phyloP scores from a whole-genome alignment of 2,113 vertebrate genomes.

The Candoia aspera region DNA sequence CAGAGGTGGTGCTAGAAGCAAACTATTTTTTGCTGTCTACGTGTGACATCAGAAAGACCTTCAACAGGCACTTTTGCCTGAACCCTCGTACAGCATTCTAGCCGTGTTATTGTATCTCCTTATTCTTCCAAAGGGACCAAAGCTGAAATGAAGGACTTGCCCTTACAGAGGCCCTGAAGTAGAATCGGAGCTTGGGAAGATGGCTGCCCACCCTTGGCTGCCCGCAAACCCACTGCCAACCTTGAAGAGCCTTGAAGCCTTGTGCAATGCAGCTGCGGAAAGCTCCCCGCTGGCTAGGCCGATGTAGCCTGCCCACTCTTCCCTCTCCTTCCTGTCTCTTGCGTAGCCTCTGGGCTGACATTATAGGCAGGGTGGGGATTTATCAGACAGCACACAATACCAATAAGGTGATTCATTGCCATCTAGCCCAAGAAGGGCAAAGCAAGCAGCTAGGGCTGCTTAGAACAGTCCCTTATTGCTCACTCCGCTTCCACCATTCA shows the following conservation, averaged over 20 bases:
- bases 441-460: not conserved
- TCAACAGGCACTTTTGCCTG: not conserved
- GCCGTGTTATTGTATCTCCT: not conserved
- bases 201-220: not conserved
- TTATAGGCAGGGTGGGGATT: conserved; percentile 57
- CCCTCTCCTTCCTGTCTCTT: conserved; percentile 15
- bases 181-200: not conserved
- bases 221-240: not conserved
- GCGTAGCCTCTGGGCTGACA: conserved; percentile 33
- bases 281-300: not conserved
- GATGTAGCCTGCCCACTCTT: not conserved
- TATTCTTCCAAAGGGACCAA: not conserved
- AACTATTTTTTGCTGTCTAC: not conserved
- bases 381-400: conserved; percentile 59
- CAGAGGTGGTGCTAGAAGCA: not conserved
- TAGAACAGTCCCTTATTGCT: not conserved
- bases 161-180: not conserved
- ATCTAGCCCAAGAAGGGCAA: conserved; percentile 42
- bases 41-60: not conserved
- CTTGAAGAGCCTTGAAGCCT: not conserved
- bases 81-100: not conserved
- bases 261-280: conserved; percentile 10
- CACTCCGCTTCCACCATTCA: fast-evolving
- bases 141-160: not conserved
- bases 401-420: conserved; percentile 63